These are phyloP conservation scores for Hypolimnas misippus DNA, from an alignment of 2,888 invertebrate genomes.

Conservation along the genomic window DNA sequence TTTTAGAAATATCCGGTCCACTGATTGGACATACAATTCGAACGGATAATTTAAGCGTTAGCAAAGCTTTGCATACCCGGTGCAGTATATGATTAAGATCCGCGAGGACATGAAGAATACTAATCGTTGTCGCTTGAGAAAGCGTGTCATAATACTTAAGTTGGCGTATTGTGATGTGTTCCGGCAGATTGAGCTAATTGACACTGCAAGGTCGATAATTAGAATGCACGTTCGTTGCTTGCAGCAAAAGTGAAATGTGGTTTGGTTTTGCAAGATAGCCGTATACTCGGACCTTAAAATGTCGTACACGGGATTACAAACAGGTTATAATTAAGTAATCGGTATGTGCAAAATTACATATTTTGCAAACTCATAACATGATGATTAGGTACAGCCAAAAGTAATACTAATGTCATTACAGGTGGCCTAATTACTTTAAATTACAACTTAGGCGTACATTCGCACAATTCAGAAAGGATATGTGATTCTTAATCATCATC, in stretches of 20 bases:
- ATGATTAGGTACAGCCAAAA: not conserved
- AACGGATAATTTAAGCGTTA: constrained; percentile 23
- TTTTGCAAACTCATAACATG: not conserved
- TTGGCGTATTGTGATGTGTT: constrained; percentile 43
- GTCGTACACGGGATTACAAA: constrained; percentile 18
- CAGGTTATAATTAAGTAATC: constrained; percentile 10
- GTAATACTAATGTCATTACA: not conserved
- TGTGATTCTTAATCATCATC: no score
- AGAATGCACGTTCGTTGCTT: constrained; percentile 33
- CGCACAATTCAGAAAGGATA: no score
- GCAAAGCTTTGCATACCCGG: constrained; percentile 23
- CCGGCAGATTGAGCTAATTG: constrained; percentile 47
- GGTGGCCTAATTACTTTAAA: not conserved
- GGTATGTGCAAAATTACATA: no score
- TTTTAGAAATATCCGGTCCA: constrained; percentile 3
- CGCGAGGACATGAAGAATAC: constrained; percentile 42
- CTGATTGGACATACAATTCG: not conserved
- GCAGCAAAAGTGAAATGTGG: constrained; percentile 39
- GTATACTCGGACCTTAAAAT: constrained; percentile 17
- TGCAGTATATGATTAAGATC: constrained; percentile 33
- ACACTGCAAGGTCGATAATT: constrained; percentile 42
- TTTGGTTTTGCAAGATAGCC: constrained; percentile 33
- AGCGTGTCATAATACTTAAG: constrained; percentile 45
- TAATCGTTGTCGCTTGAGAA: constrained; percentile 42
- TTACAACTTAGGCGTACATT: no score